Percentiles rank a stretch among this genome's conserved stretches.
Evolutionary conservation across 2,797 vertebrate species (phyloP).

Genomic region (Pantherophis alleghaniensis): DNA sequence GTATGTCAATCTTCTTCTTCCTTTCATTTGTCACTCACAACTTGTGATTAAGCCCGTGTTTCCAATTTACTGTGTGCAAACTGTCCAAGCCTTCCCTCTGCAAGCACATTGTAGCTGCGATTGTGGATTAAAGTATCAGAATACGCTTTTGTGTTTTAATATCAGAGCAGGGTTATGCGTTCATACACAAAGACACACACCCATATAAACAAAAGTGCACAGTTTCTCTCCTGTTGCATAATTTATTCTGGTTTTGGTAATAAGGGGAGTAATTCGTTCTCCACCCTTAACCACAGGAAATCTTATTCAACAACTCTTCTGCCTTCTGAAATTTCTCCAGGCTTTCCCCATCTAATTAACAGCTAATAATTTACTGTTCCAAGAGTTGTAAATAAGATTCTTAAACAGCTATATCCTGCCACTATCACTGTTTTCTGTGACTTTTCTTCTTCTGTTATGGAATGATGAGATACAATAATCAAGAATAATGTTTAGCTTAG

Average conservation of each 20-base stretch:
- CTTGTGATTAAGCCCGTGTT: not conserved
- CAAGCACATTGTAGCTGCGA: not conserved
- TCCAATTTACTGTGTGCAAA: not conserved
- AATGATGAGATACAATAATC: not conserved
- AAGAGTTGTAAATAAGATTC: not conserved
- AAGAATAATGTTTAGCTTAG: not conserved
- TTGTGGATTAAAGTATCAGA: not conserved
- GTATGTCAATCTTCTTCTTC: not conserved
- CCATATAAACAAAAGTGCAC: not conserved
- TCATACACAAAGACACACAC: not conserved
- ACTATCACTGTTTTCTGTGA: too few species aligned
- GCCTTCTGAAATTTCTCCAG: constrained; percentile 7
- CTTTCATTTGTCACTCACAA: not conserved
- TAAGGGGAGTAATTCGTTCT: not conserved
- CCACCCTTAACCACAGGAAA: constrained; percentile 36
- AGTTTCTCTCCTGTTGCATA: constrained; percentile 1
- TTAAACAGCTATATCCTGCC: too few species aligned
- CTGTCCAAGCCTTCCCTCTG: not conserved
- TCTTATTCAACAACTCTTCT: constrained; percentile 24
- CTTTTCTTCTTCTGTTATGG: not conserved
- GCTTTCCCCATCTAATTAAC: not conserved
- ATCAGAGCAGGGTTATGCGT: not conserved
- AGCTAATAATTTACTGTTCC: not conserved
- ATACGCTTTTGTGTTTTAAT: not conserved
- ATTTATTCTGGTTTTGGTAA: constrained; percentile 19